phyloP scores from a whole-genome alignment of 2,888 invertebrate species.

The Acanthopleura granulata region DNA sequence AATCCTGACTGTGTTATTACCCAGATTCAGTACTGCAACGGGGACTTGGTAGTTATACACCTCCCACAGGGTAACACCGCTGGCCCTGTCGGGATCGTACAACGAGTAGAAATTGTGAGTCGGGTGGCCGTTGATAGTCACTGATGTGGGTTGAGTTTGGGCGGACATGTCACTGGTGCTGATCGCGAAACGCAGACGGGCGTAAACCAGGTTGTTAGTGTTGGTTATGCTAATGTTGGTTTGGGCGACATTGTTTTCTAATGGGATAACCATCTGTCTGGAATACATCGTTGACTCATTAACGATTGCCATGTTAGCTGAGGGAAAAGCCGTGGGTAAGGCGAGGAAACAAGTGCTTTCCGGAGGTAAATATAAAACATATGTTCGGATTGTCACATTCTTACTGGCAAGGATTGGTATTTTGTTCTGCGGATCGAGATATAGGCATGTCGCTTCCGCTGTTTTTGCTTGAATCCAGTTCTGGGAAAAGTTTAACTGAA shows the following conservation, averaged over 20 bases:
- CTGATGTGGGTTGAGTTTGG: background rate
- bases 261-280: background rate
- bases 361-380: background rate
- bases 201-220: background rate
- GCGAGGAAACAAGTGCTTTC: constrained; percentile 17
- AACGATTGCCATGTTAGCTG: background rate
- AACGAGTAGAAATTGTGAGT: background rate
- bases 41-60: constrained; percentile 4
- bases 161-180: background rate
- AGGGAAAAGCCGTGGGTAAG: background rate
- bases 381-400: background rate
- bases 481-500: background rate
- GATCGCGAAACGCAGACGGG: constrained; percentile 9
- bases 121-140: background rate
- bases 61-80: background rate
- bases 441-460: background rate
- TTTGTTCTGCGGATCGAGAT: background rate
- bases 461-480: background rate
- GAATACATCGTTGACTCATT: constrained; percentile 14
- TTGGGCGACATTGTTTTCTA: background rate
- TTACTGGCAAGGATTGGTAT: background rate
- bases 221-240: background rate
- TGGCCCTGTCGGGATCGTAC: background rate
- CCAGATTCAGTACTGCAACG: background rate
- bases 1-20: background rate